phyloP scores from a whole-genome alignment of 2,113 vertebrate species.

The Panurus biarmicus region DNA sequence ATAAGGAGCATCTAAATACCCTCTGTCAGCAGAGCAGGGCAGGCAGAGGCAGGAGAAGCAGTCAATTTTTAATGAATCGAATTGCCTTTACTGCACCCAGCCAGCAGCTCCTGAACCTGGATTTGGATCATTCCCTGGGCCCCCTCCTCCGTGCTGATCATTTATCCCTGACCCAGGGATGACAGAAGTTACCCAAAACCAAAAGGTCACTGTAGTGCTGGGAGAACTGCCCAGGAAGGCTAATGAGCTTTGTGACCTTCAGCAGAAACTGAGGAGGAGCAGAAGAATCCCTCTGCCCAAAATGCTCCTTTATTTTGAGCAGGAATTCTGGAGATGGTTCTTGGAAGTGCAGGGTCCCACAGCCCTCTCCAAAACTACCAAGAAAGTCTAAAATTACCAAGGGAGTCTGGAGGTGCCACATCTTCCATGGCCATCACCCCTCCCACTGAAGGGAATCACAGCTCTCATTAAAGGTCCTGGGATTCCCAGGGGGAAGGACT shows the following conservation, averaged over 20 bases:
- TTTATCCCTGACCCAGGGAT: neutral
- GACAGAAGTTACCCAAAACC: neutral
- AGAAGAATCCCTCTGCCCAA: neutral
- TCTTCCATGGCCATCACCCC: rapidly evolving
- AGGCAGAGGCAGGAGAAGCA: neutral
- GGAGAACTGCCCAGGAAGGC: neutral
- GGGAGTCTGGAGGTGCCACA: rapidly evolving
- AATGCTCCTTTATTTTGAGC: neutral
- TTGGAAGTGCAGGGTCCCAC: neutral
- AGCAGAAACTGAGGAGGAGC: neutral
- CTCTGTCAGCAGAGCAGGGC: neutral
- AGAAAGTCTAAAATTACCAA: neutral
- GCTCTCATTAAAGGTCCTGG: neutral
- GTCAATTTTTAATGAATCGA: neutral
- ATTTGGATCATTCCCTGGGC: neutral
- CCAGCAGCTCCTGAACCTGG: neutral
- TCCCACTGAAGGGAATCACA: neutral
- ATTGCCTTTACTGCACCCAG: neutral
- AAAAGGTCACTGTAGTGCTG: neutral
- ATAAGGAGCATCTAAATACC: neutral
- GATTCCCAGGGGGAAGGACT: neutral
- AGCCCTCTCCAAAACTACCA: neutral
- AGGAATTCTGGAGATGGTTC: neutral
- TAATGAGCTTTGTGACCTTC: neutral
- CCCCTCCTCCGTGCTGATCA: neutral